Conservation (phyloP, 2,113 vertebrate species). For the Rhea americana region DNA sequence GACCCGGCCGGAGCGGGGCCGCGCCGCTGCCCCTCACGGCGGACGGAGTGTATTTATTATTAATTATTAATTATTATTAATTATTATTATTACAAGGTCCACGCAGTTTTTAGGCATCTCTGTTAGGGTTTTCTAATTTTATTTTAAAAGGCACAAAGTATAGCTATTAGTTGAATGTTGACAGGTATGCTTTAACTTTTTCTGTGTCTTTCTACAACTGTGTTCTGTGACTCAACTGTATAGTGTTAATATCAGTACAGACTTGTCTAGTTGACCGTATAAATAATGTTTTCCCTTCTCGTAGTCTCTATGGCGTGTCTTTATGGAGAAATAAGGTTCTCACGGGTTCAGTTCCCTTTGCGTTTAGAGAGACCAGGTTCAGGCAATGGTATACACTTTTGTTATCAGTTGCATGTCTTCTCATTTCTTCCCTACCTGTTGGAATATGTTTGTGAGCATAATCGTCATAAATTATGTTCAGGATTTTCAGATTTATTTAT, state of each 20-base stretch:
- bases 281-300: constrained; percentile 88
- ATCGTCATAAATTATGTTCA: constrained; percentile 91
- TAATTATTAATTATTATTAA: constrained; percentile 60
- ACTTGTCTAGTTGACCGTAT: constrained; percentile 91
- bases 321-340: constrained; percentile 88
- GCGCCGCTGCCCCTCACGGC: constrained; percentile 41
- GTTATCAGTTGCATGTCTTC: constrained; percentile 95
- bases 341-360: constrained; percentile 83
- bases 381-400: constrained; percentile 91
- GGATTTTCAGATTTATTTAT: constrained; percentile 97
- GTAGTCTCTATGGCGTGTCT: constrained; percentile 93
- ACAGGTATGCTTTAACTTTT: constrained; percentile 90
- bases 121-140: constrained; percentile 73
- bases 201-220: constrained; percentile 96
- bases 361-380: constrained; percentile 85
- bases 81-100: constrained; percentile 71
- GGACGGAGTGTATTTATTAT: constrained; percentile 72
- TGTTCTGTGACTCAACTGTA: constrained; percentile 99
- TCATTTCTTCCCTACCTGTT: constrained; percentile 70
- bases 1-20: not conserved
- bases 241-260: constrained; percentile 96
- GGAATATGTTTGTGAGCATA: constrained; percentile 91
- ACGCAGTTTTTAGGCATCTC: constrained; percentile 77
- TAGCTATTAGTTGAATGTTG: constrained; percentile 91
- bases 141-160: constrained; percentile 89